Base-by-base conservation (phyloP, 1,140 invertebrate species). In the Drosophila prosaltans region DNA sequence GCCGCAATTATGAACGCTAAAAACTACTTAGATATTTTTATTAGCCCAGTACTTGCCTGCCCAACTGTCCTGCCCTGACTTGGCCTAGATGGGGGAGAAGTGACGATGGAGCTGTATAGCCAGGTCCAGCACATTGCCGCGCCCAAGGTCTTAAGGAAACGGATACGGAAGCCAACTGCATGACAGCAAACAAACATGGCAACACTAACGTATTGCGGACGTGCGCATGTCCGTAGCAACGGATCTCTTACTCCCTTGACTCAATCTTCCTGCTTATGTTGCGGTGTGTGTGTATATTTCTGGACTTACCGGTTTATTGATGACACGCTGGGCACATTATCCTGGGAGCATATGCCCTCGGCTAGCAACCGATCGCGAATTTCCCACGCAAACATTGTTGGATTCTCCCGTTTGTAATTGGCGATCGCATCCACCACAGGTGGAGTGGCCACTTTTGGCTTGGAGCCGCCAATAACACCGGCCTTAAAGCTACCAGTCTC, bases 361-460 rank as follows among this genome's bases (percentile, higher is more conserved):
- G 98, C 96, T 63, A 99, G 94, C 78, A 99, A 95, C 93, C 98
- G 95, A 93, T 99, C 98, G 41, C 99, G 94, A 88, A 99, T 99
- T 93, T 99, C 99, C 99, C 99, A 99, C 2, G 99, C 99, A 93
- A 99, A 99, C 98, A 99, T 99, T 16, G 98, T 99, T 0, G 99
- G 99, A 93, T 99, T 99, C 93, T 99, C 98, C 70, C 98, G 94
- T 93, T 99, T 99, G 94, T 99, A 99, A 78, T 97, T 97, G 1
- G 98, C 97, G 76, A 99, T 99, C 48, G 98, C 98, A 91, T 99
- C 98, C 30, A 99, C 99, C 9, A 99, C 99, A 55, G 98, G 97
- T 0, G 98, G 98, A 1, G 99, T 99, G 2, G 99, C 99, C 32
- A 99, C 99, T 93, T 99, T 99, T 7, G 99, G 99, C 93, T 99